These are phyloP conservation scores for Corvus cornix DNA, from an alignment of 2,113 vertebrate genomes.

Conservation along the genomic window DNA sequence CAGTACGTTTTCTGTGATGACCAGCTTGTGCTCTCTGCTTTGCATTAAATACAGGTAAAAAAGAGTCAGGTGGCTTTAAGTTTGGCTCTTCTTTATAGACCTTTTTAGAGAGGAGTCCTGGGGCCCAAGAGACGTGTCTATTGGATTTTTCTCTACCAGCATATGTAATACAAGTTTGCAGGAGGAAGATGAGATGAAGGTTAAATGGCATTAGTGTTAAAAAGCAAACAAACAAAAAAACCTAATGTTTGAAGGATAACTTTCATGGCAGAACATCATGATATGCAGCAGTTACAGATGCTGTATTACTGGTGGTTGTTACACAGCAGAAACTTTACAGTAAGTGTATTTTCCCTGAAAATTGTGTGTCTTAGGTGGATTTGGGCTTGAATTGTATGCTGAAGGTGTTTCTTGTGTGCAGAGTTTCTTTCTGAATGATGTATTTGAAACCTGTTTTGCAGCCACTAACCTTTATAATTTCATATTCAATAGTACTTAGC, in stretches of 20 bases:
- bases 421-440: slow-evolving; percentile 1
- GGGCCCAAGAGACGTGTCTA: background rate
- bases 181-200: slow-evolving; percentile 18
- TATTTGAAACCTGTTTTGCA: slow-evolving; percentile 21
- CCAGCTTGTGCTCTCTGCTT: slow-evolving; percentile 85
- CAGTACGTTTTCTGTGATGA: slow-evolving; percentile 81
- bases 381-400: slow-evolving; percentile 3
- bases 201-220: background rate
- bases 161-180: background rate
- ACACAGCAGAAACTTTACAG: background rate
- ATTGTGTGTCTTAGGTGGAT: background rate
- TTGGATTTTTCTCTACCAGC: slow-evolving; percentile 26
- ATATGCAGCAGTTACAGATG: background rate
- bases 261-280: background rate
- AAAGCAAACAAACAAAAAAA: background rate
- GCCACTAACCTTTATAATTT: background rate
- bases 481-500: background rate
- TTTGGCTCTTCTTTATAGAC: slow-evolving; percentile 27
- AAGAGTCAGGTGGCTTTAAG: slow-evolving; percentile 5
- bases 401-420: background rate
- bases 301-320: background rate
- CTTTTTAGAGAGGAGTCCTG: slow-evolving; percentile 27
- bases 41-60: slow-evolving; percentile 89
- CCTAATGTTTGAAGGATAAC: background rate
- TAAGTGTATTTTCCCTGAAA: slow-evolving; percentile 13